A percentile compares a stretch with the other conserved stretches of the same genome.
Conservation (phyloP, 2,888 invertebrate species). For the Pogonocherus hispidulus region DNA sequence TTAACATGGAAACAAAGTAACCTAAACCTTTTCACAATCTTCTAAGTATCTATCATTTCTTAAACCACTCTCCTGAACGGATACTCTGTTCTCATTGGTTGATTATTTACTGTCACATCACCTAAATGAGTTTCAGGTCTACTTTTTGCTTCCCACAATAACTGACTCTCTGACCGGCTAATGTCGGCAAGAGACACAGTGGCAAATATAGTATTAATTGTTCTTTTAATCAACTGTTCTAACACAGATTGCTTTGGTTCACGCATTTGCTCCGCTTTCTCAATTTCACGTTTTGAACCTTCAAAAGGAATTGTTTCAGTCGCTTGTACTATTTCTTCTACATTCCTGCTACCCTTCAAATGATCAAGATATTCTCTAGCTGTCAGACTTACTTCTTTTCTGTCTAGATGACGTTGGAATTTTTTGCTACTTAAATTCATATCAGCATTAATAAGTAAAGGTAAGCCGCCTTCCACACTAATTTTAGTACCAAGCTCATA, state of each 20-base stretch:
- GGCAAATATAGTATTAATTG: conserved; percentile 19
- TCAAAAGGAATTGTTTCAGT: conserved; percentile 21
- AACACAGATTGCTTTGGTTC: conserved; percentile 19
- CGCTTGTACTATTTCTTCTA: conserved; percentile 1
- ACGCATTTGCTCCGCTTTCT: conserved; percentile 26
- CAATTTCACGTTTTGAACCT: conserved; percentile 28
- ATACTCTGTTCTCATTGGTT: no score
- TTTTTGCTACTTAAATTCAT: conserved; percentile 29
- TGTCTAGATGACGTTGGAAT: conserved; percentile 27
- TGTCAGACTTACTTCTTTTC: conserved; percentile 23
- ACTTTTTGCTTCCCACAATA: conserved; percentile 25
- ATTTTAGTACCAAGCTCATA: conserved; percentile 31
- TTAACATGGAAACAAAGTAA: no score
- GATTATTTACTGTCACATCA: no score
- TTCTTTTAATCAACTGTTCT: conserved; percentile 23
- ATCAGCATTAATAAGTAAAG: conserved; percentile 26
- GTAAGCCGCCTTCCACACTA: conserved; percentile 21
- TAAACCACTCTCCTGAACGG: no score
- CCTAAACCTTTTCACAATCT: no score
- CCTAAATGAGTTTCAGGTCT: no score
- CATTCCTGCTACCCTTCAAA: conserved; percentile 18
- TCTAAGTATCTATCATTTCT: no score
- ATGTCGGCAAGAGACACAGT: conserved; percentile 7
- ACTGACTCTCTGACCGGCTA: conserved; percentile 27
- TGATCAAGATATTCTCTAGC: conserved; percentile 25